Evolutionary conservation across 1,140 invertebrate genomes (phyloP).

Genomic region (Heliothis virescens): DNA sequence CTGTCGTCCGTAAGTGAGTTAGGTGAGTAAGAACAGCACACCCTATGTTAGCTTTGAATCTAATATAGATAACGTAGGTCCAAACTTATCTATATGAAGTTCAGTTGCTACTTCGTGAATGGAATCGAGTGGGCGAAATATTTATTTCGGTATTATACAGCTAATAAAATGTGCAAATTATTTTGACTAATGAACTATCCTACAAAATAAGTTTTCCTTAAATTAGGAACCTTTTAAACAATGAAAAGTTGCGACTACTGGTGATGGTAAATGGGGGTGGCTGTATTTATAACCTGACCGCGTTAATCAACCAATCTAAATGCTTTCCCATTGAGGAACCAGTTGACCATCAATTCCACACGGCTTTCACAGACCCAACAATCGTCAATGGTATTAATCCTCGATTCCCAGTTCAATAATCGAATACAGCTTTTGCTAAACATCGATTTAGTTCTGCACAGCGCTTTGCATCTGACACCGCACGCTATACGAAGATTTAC

Average conservation of each 20-base stretch:
- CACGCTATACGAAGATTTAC: slow-evolving; percentile 57
- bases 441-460: slow-evolving; percentile 32
- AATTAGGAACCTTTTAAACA: no score
- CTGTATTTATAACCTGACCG: not conserved
- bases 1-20: slow-evolving; percentile 63
- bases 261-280: no score
- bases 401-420: slow-evolving; percentile 46
- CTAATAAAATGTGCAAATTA: not conserved
- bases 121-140: not conserved
- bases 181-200: no score
- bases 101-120: not conserved
- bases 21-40: slow-evolving; percentile 31
- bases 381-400: slow-evolving; percentile 39
- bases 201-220: no score
- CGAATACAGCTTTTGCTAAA: slow-evolving; percentile 43
- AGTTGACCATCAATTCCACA: slow-evolving; percentile 34
- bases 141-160: not conserved
- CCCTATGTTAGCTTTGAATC: slow-evolving; percentile 33
- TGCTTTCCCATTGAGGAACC: slow-evolving; percentile 12
- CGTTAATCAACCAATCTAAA: not conserved
- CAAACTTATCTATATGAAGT: not conserved
- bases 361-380: slow-evolving; percentile 28
- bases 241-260: no score
- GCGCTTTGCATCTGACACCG: slow-evolving; percentile 52
- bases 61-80: slow-evolving; percentile 27